Evolutionary conservation across 2,113 vertebrate species (phyloP).

Genomic region (Eretmochelys imbricata): DNA sequence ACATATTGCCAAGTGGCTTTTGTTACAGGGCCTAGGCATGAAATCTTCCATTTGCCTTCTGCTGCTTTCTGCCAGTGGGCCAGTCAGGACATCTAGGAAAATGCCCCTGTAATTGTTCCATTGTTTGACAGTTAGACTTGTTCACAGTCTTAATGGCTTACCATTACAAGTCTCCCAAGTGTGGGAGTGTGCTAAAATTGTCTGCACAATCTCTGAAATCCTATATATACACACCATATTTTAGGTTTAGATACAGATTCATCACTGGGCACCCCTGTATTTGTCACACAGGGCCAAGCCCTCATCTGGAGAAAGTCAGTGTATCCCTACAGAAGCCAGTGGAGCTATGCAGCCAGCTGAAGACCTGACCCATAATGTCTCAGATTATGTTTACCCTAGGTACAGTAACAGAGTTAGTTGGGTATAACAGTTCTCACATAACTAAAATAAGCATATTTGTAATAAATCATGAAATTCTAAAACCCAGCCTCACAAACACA

Average conservation of each 20-base stretch:
- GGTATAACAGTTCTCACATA: not conserved
- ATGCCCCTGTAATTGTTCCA: too few relatives aligned
- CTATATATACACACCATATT: too few relatives aligned
- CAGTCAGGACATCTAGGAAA: too few relatives aligned
- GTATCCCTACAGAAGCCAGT: not conserved
- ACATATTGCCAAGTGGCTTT: too few relatives aligned
- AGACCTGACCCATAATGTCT: not conserved
- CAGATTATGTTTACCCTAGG: not conserved
- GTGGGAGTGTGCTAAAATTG: too few relatives aligned
- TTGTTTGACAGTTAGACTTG: too few relatives aligned
- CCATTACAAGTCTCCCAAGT: too few relatives aligned
- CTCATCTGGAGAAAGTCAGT: not conserved
- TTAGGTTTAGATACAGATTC: not conserved
- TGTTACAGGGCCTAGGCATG: too few relatives aligned
- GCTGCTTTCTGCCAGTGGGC: too few relatives aligned
- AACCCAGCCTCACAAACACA: not conserved
- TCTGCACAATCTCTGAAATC: too few relatives aligned
- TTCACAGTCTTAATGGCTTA: too few relatives aligned
- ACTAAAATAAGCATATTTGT: not conserved
- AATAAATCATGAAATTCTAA: not conserved
- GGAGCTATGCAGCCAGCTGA: not conserved
- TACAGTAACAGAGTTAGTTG: not conserved
- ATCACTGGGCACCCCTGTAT: not conserved
- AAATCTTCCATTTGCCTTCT: too few relatives aligned
- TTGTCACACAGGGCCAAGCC: not conserved